Percentiles rank a stretch among this genome's conserved stretches.
Evolutionary conservation across 2,797 vertebrate genomes (phyloP).

Genomic region (Coendou prehensilis): DNA sequence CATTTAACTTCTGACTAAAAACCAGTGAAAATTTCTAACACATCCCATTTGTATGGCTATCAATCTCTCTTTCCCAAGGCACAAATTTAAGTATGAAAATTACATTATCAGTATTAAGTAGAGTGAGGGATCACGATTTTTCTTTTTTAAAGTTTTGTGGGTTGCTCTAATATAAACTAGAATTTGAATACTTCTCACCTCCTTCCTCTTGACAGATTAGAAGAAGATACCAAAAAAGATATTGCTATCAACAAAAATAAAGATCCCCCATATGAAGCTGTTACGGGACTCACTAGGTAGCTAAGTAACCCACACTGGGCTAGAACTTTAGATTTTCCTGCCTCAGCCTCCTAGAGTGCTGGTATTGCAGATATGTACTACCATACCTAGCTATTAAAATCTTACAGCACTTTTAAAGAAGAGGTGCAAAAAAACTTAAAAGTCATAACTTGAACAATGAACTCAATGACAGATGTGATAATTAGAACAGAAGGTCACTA

Average conservation of each 20-base stretch:
- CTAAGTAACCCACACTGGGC: not conserved
- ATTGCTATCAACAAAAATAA: constrained; percentile 64
- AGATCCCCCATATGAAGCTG: not conserved
- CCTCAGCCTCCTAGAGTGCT: not conserved
- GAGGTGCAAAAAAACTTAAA: constrained; percentile 1
- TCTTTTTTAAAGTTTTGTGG: constrained; percentile 53
- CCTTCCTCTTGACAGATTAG: constrained; percentile 19
- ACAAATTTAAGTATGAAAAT: constrained; percentile 56
- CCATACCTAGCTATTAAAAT: not conserved
- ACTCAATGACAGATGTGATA: constrained; percentile 19
- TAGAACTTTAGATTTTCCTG: not conserved
- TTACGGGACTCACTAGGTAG: not conserved
- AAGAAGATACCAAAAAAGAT: constrained; percentile 56
- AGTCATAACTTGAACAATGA: constrained; percentile 11
- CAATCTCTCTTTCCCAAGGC: not conserved
- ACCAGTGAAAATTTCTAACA: constrained; percentile 31
- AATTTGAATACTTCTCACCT: constrained; percentile 67
- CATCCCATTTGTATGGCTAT: not conserved
- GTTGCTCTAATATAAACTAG: constrained; percentile 53
- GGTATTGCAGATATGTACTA: not conserved
- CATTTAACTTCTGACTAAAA: constrained; percentile 47
- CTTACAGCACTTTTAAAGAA: constrained; percentile 44
- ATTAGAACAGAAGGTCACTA: constrained; percentile 39
- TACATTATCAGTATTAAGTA: constrained; percentile 34
- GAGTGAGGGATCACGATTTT: not conserved